Percentiles rank a stretch among this genome's conserved stretches.
phyloP scores from a whole-genome alignment of 2,797 vertebrate species.

The Poeciliopsis paucimaculata region DNA sequence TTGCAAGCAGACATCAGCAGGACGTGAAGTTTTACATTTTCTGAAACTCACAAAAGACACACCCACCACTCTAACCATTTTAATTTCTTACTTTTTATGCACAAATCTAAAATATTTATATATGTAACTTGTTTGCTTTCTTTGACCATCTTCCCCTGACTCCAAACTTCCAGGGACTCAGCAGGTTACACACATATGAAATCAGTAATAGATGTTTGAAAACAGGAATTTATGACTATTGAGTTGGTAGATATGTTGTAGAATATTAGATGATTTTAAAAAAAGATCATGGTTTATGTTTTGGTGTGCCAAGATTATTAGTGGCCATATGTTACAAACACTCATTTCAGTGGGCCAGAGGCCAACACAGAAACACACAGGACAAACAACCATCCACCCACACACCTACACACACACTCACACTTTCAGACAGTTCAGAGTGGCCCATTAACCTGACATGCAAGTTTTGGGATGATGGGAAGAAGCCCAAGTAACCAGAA shows the following conservation, averaged over 20 bases:
- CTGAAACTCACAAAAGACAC: neutral
- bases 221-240: neutral
- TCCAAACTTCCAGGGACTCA: neutral
- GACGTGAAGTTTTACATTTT: neutral
- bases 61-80: neutral
- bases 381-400: neutral
- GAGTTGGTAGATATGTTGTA: neutral
- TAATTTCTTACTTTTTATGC: neutral
- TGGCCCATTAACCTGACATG: conserved; percentile 1
- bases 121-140: neutral
- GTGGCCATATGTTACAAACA: neutral
- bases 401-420: neutral
- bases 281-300: neutral
- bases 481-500: neutral
- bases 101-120: neutral
- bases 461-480: neutral
- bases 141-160: neutral
- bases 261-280: neutral
- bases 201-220: neutral
- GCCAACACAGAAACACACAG: neutral
- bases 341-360: neutral
- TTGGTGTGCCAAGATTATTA: conserved; percentile 1
- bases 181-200: neutral
- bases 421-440: neutral
- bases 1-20: neutral